Base-by-base conservation (phyloP, 2,797 vertebrate species). In the Pipistrellus kuhlii region DNA sequence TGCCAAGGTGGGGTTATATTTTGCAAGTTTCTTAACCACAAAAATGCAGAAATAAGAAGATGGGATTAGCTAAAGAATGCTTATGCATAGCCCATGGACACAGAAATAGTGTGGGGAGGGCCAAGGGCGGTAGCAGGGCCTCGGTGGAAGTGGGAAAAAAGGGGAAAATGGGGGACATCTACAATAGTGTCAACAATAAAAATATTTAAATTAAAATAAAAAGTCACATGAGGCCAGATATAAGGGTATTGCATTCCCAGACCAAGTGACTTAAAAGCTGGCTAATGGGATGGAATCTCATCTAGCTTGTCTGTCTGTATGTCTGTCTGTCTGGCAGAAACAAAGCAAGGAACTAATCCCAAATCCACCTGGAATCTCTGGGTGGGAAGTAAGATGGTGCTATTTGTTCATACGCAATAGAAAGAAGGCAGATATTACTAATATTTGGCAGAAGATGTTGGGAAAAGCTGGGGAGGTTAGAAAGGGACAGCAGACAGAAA, bases 11-110 rank as follows among this genome's bases (percentile, higher is more conserved):
- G 82, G 90, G 71, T 86, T 75, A 73, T 59, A 85, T 57, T 41
- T 94, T 95, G 78, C 71, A 95, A 93, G 66, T 94, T 93, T 88
- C 91, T 77, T 81, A 97, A 55, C 93, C 51, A 82, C 94, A 93
- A 92, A 30, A 80, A 80, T 71, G 62, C 55, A 93, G 69, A 91
- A 91, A 68, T 32, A 68, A 68, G 17, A n/a, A 20, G 64, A 35
- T 32, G n/a, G n/a, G n/a, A 68, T 35, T 68, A 68, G 64, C 64
- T 68, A 20, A 10, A 35, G n/a, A 68, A 68, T 32, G 17, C n/a
- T 32, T 68, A 32, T 35, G n/a, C 30, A 68, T 68, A 68, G n/a
- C n/a, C 64, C 18, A 32, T 20, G 64, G 64, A 35, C 64, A 68
- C 64, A 10, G 18, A 35, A 32, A 32, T 68, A 20, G n/a, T 35